Evolutionary conservation across 2,797 vertebrate genomes (phyloP), one percentile per base, ranked within the genome.

Genomic region (Sebastes nivosus): DNA sequence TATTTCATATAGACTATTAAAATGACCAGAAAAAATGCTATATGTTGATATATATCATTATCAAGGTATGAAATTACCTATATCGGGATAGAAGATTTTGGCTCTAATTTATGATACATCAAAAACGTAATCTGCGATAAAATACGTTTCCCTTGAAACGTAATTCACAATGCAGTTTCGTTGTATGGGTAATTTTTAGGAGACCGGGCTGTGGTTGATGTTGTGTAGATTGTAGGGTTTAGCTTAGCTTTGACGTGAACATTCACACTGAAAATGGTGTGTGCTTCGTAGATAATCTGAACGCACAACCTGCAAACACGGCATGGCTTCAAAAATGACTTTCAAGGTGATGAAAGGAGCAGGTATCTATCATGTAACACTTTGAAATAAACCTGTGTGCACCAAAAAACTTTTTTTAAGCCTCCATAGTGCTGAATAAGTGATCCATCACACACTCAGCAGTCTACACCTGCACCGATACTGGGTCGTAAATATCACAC

Each of bases 401-500:
- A 16, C 6, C 6, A n/a, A 50, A 75, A 14, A 11, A 22, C 14
- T 9, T 11, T 65, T 57, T 34, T 70, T 36, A 27, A 30, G 10
- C 20, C 6, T 63, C 5, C 11, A 6, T 7, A 20, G 6, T 58
- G 30, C 63, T 59, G 55, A 63, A n/a, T 50, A 36, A 46, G 22
- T 14, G 72, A 70, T 69, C 63, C 42, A 32, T 80, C 36, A 24
- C 16, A 27, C 14, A 22, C 70, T 16, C 73, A 69, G 80, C 42
- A n/a, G 57, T 50, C 16, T 8, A 29, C 27, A 59, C 61, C 55
- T 29, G 57, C 70, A 14, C 60, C 14, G 5, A 63, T 34, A 16
- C 50, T 6, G 10, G 7, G 52, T 6, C 70, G 60, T 54, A 20
- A 71, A 67, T 54, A 72, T 64, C 50, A 70, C 24, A 73, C 30